phyloP scores from a whole-genome alignment of 2,113 vertebrate species.

The Bujurquina vittata region DNA sequence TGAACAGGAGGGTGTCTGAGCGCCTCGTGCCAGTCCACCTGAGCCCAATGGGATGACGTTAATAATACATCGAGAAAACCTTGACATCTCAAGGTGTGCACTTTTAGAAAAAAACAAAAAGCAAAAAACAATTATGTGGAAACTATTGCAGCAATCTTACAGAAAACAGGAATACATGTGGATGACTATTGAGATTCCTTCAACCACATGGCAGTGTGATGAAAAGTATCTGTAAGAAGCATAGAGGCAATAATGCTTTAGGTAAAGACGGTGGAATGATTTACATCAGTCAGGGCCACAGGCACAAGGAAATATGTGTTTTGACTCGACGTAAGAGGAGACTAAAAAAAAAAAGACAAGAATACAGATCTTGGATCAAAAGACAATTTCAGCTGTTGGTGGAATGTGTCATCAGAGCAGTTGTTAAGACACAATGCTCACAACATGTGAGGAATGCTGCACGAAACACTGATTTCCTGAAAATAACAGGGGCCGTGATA shows the following conservation, averaged over 20 bases:
- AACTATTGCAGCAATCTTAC: constrained; percentile 1
- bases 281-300: background rate
- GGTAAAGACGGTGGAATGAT: background rate
- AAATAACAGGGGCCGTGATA: constrained; percentile 25
- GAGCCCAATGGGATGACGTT: constrained; percentile 12
- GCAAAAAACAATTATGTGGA: background rate
- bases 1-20: constrained; percentile 25
- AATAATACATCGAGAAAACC: constrained; percentile 11
- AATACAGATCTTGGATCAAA: constrained; percentile 16
- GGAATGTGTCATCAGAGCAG: constrained; percentile 10
- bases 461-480: constrained; percentile 11
- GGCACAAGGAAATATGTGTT: background rate
- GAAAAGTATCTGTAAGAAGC: background rate
- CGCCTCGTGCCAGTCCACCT: constrained; percentile 29
- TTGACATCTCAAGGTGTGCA: constrained; percentile 14
- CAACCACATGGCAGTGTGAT: background rate
- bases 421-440: background rate
- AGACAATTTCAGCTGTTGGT: background rate
- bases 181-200: background rate
- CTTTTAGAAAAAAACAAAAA: background rate
- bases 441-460: constrained; percentile 7
- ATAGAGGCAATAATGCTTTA: background rate
- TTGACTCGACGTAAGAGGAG: background rate
- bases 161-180: background rate
- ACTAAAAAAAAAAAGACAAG: background rate